Evolutionary conservation across 2,797 vertebrate species (phyloP).

Genomic region (Phaenicophaeus curvirostris): DNA sequence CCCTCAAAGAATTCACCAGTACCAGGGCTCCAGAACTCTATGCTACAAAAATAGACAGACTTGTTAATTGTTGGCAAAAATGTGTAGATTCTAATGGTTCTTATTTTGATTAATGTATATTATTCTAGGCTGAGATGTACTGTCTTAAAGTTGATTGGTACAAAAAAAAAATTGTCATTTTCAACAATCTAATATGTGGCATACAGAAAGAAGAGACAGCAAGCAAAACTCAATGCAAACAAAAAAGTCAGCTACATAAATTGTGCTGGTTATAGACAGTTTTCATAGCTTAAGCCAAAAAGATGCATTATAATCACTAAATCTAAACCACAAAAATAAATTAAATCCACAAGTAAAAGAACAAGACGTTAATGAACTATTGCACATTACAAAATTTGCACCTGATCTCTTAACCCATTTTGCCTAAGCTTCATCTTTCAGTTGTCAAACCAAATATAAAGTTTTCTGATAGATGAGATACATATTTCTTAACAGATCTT

Average conservation of each 20-base stretch:
- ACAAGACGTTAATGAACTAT: neutral
- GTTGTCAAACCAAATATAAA: neutral
- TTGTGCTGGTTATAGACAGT: neutral
- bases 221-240: too few relatives aligned
- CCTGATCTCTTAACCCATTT: neutral
- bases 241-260: neutral
- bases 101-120: too few relatives aligned
- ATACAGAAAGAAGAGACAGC: neutral
- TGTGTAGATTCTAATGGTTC: too few relatives aligned
- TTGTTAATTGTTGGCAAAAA: too few relatives aligned
- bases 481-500: neutral
- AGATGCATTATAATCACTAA: accelerated
- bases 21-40: too few relatives aligned
- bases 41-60: too few relatives aligned
- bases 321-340: neutral
- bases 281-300: neutral
- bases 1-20: too few relatives aligned
- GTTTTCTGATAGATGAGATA: neutral
- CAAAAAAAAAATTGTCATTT: too few relatives aligned
- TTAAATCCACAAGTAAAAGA: neutral
- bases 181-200: neutral
- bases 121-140: too few relatives aligned
- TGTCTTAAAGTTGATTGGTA: too few relatives aligned
- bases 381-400: neutral
- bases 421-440: neutral